A percentile compares a stretch with the other conserved stretches of the same genome.
Evolutionary conservation across 2,888 invertebrate genomes (phyloP).

Genomic region (Athrips mouffetella): DNA sequence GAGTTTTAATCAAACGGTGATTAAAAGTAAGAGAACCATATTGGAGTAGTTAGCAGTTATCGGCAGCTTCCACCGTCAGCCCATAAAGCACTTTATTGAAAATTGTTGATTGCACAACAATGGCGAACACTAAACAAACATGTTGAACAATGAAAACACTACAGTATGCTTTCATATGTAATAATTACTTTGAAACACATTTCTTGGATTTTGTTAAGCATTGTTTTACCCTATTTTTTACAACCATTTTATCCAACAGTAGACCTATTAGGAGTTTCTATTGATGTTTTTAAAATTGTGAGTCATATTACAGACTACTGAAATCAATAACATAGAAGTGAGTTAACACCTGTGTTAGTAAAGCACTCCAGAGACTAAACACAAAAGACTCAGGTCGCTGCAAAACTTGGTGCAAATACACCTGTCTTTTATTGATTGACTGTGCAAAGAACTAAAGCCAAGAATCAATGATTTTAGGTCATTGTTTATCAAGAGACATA

Average conservation of each 20-base stretch:
- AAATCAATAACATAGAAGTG: no score
- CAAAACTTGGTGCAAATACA: background rate
- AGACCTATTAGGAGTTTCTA: no score
- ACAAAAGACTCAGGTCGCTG: no score
- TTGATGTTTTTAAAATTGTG: no score
- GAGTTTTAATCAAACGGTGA: constrained; percentile 56
- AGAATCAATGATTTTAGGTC: constrained; percentile 23
- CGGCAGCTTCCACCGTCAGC: constrained; percentile 49
- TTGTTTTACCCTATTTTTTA: no score
- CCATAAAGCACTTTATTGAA: constrained; percentile 72
- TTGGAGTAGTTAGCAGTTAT: constrained; percentile 46
- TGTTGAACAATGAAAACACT: constrained; percentile 60
- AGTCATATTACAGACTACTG: no score
- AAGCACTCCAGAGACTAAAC: no score
- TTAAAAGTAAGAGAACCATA: constrained; percentile 51
- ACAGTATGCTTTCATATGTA: constrained; percentile 37
- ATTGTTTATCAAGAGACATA: constrained; percentile 27
- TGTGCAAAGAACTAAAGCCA: constrained; percentile 1
- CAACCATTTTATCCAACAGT: no score
- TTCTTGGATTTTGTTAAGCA: no score
- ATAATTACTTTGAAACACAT: constrained; percentile 16
- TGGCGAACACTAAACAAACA: constrained; percentile 56
- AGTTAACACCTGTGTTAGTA: no score
- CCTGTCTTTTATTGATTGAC: constrained; percentile 5
- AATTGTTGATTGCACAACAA: constrained; percentile 73